Conservation (phyloP, 2,888 invertebrate species). For the Eudemis profundana region DNA sequence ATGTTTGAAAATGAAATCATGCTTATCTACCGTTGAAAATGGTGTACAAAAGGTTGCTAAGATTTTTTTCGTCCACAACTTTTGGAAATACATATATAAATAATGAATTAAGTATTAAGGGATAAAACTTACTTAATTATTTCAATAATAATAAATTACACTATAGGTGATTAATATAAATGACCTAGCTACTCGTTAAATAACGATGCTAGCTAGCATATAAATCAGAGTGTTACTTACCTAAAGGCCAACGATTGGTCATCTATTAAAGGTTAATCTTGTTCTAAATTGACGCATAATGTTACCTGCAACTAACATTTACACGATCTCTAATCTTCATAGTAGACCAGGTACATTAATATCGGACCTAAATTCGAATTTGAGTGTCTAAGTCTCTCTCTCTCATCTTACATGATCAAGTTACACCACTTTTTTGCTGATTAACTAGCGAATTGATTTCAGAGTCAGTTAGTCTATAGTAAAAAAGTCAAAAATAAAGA, state of each 20-base stretch:
- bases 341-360: background rate
- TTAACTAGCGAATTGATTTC: too few species aligned
- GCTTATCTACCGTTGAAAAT: too few species aligned
- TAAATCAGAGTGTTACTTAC: slow-evolving; percentile 53
- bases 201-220: slow-evolving; percentile 42
- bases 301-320: slow-evolving; percentile 14
- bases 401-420: too few species aligned
- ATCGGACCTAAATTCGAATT: background rate
- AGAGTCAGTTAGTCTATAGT: too few species aligned
- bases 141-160: slow-evolving; percentile 11
- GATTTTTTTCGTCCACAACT: background rate
- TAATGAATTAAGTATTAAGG: background rate
- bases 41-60: too few species aligned
- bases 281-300: slow-evolving; percentile 39
- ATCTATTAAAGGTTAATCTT: slow-evolving; percentile 50
- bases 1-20: too few species aligned
- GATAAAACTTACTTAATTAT: slow-evolving; percentile 17
- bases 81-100: too few species aligned
- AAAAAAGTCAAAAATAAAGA: too few species aligned
- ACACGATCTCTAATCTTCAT: slow-evolving; percentile 10
- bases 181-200: slow-evolving; percentile 45
- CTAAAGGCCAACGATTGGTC: slow-evolving; percentile 50
- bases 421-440: too few species aligned
- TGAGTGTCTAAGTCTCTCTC: too few species aligned
- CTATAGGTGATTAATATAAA: slow-evolving; percentile 18